Evolutionary conservation across 2,888 invertebrate genomes (phyloP).

Genomic region (Fragum sueziense): DNA sequence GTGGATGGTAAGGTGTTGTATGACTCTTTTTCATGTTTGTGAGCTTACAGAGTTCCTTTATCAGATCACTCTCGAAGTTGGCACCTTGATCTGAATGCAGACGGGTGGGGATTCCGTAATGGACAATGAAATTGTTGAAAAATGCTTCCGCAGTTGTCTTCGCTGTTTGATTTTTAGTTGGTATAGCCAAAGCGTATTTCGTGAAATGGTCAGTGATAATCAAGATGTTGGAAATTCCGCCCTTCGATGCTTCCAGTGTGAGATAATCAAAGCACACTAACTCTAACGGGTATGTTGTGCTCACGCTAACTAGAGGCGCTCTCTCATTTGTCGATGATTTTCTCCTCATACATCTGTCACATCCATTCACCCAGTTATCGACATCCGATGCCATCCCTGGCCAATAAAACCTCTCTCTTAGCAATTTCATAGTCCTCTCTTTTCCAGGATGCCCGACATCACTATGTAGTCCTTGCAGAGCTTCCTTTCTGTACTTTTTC

Average conservation of each 20-base stretch:
- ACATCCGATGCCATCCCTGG: constrained; percentile 1
- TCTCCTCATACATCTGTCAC: constrained; percentile 8
- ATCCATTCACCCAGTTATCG: not conserved
- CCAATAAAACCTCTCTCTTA: constrained; percentile 13
- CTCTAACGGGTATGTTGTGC: constrained; percentile 8
- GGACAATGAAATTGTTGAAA: constrained; percentile 25
- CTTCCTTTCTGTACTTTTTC: not conserved
- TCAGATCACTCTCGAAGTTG: constrained; percentile 35
- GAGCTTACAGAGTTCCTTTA: constrained; percentile 35
- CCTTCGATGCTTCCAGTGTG: constrained; percentile 12
- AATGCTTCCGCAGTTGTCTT: constrained; percentile 36
- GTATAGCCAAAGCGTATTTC: constrained; percentile 28
- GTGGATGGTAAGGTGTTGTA: constrained; percentile 30
- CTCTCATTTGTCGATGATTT: not conserved
- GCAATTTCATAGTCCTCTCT: not conserved
- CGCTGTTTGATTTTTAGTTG: constrained; percentile 37
- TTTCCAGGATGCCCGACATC: constrained; percentile 13
- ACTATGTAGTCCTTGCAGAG: not conserved
- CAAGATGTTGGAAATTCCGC: constrained; percentile 5
- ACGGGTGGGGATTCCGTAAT: constrained; percentile 38
- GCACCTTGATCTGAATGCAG: constrained; percentile 46
- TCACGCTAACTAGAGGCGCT: constrained; percentile 11
- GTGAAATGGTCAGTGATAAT: constrained; percentile 34
- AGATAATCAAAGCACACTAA: constrained; percentile 12
- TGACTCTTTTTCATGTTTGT: constrained; percentile 36